Evolutionary conservation across 2,113 vertebrate species (phyloP).

Genomic region (Phalacrocorax aristotelis): DNA sequence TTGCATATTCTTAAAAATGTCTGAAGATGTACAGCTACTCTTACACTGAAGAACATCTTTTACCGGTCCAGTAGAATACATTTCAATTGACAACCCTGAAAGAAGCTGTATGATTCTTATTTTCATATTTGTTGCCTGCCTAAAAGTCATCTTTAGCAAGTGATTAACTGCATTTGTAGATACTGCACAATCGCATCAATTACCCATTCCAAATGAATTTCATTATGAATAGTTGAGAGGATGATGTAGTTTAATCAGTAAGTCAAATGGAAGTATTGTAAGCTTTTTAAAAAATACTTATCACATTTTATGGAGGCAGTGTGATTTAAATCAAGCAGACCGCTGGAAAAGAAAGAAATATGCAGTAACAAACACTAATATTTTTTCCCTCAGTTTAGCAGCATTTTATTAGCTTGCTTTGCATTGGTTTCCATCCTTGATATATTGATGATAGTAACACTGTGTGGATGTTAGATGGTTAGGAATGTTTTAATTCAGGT

Average conservation of each 20-base stretch:
- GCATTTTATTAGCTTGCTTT: not conserved
- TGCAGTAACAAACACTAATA: not conserved
- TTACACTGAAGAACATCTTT: not conserved
- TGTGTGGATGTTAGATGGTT: not conserved
- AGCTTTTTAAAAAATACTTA: slow-evolving; percentile 32
- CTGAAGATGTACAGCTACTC: slow-evolving; percentile 8
- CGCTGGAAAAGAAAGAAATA: slow-evolving; percentile 6
- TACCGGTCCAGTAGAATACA: not conserved
- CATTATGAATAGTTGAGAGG: slow-evolving; percentile 50
- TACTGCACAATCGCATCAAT: slow-evolving; percentile 16
- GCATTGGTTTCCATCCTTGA: not conserved
- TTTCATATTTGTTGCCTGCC: slow-evolving; percentile 30
- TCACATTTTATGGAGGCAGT: not conserved
- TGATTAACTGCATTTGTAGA: slow-evolving; percentile 49
- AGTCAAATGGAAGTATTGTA: slow-evolving; percentile 40
- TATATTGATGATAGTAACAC: not conserved
- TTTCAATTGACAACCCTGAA: slow-evolving; percentile 43
- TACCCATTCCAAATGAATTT: slow-evolving; percentile 44
- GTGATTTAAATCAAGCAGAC: slow-evolving; percentile 11
- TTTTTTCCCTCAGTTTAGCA: not conserved
- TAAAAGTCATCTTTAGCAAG: slow-evolving; percentile 32
- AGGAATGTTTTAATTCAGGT: not conserved
- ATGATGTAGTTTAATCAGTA: slow-evolving; percentile 44
- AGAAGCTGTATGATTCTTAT: not conserved
- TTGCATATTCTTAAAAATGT: slow-evolving; percentile 35